A percentile compares a stretch with the other conserved stretches of the same genome.
phyloP scores from a whole-genome alignment of 2,888 invertebrate species.

The Hermaeophaga mercurialis region DNA sequence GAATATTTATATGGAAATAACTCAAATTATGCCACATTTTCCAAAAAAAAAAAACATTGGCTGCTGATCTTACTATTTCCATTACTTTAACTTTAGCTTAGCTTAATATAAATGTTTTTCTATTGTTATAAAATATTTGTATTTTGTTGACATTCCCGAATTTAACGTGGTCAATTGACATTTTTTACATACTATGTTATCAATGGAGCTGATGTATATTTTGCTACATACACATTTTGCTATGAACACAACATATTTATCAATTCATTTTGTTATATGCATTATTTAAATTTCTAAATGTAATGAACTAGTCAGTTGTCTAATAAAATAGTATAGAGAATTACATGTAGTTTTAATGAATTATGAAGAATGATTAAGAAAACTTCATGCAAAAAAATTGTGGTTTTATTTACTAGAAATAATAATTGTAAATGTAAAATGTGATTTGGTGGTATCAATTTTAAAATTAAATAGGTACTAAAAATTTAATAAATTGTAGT shows the following conservation, averaged over 20 bases:
- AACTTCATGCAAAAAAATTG: too few relatives aligned
- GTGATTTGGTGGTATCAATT: too few relatives aligned
- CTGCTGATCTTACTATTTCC: background rate
- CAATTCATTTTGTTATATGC: constrained; percentile 14
- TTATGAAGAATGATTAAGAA: too few relatives aligned
- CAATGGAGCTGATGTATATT: constrained; percentile 22
- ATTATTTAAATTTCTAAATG: constrained; percentile 32
- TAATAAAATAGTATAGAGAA: constrained; percentile 31
- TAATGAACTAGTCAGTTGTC: constrained; percentile 36
- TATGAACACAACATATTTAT: constrained; percentile 12
- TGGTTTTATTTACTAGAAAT: too few relatives aligned
- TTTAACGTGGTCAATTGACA: constrained; percentile 25
- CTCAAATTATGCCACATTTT: too few relatives aligned
- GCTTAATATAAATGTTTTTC: constrained; percentile 1
- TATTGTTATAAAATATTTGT: background rate
- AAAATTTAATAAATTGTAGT: too few relatives aligned
- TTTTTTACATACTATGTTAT: constrained; percentile 20
- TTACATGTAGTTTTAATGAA: background rate
- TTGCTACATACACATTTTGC: constrained; percentile 20
- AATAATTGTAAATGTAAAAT: too few relatives aligned
- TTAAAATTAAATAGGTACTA: too few relatives aligned
- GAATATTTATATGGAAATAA: too few relatives aligned
- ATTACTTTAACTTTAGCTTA: background rate
- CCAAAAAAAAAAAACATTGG: too few relatives aligned
- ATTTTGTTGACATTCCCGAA: constrained; percentile 26